Evolutionary conservation across 2,113 vertebrate genomes (phyloP), one percentile per base, ranked within the genome.

Genomic region (Reinhardtius hippoglossoides): DNA sequence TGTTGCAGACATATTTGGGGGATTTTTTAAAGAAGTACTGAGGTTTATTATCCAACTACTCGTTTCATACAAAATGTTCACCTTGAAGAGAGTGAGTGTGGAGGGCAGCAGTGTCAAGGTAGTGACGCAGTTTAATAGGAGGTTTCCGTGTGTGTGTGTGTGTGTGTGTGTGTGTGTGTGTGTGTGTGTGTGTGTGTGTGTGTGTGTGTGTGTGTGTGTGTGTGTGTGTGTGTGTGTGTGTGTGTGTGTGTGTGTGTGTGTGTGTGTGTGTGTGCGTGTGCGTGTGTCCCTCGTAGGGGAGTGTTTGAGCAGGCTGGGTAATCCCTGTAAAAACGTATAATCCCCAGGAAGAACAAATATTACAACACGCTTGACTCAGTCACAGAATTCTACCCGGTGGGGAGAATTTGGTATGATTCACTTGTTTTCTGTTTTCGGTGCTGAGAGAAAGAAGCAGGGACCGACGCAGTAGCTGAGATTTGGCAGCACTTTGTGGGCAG

Each of bases 311-410:
- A 84, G 78, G 72, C 81, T 76, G 82, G 84, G 72, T 94, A 94
- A 94, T 94, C 93, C 92, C 83, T 68, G 91, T 93, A 93, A 92
- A 85, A 80, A 89, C 76, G 56, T 90, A 90, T 91, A 93, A 95
- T 94, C 91, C 90, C 91, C 83, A 88, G 79, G 81, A 83, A 92
- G 65, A 89, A 90, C 86, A 93, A 94, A 94, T 90, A 87, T 93
- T 92, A 90, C 90, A 85, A 91, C 87, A 83, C 31, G 72, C 71
- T 86, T 62, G 46, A 35, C 74, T 79, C 59, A 78, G 67, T 76
- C 58, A 84, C 56, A 71, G 64, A 88, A 82, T n/a, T n/a, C n/a
- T 84, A 85, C 80, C 81, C 67, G 63, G 56, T 57, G 85, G 64
- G 50, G 65, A 80, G 84, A 74, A 63, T 65, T 56, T 26, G 15